phyloP scores from a whole-genome alignment of 30 jellyfish, hydroid and myxozoan species.

The Aurelia aurita complex sp. Pacific region DNA sequence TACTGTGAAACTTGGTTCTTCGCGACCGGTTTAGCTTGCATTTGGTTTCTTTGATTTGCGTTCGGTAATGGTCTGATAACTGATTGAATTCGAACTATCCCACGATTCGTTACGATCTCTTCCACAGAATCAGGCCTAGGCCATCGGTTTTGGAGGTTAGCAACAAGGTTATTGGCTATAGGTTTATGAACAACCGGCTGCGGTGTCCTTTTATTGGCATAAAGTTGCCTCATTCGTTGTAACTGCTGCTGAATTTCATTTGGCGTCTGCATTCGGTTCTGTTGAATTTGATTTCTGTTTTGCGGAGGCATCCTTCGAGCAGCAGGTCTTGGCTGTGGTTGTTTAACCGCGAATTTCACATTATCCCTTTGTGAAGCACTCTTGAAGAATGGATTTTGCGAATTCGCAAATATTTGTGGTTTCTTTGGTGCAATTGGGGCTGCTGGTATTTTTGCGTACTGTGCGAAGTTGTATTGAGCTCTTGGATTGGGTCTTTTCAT shows the following conservation, averaged over 20 bases:
- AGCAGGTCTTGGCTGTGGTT: slow-evolving; percentile 9
- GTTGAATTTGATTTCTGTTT: neutral
- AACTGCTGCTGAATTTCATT: slow-evolving; percentile 7
- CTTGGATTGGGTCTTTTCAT: neutral
- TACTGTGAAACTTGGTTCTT: slow-evolving; percentile 24
- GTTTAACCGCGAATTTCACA: slow-evolving; percentile 1
- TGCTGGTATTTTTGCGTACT: neutral
- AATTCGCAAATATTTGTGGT: neutral
- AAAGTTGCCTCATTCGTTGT: slow-evolving; percentile 33
- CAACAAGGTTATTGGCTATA: neutral
- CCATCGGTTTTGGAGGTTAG: slow-evolving; percentile 27
- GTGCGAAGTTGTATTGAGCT: neutral
- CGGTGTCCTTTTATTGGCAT: slow-evolving; percentile 28
- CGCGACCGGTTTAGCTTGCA: slow-evolving; percentile 9
- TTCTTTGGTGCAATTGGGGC: slow-evolving; percentile 21
- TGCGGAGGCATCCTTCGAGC: slow-evolving; percentile 2
- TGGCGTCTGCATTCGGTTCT: neutral
- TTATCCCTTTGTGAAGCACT: neutral
- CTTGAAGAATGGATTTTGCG: slow-evolving; percentile 22
- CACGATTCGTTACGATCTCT: slow-evolving; percentile 62
- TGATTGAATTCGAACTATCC: slow-evolving; percentile 53
- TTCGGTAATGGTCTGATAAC: slow-evolving; percentile 36
- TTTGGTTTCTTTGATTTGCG: neutral
- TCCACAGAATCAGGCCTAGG: slow-evolving; percentile 57
- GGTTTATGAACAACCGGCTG: neutral